These are phyloP conservation scores for Rafetus swinhoei DNA, from an alignment of 2,113 vertebrate genomes.

Conservation along the genomic window DNA sequence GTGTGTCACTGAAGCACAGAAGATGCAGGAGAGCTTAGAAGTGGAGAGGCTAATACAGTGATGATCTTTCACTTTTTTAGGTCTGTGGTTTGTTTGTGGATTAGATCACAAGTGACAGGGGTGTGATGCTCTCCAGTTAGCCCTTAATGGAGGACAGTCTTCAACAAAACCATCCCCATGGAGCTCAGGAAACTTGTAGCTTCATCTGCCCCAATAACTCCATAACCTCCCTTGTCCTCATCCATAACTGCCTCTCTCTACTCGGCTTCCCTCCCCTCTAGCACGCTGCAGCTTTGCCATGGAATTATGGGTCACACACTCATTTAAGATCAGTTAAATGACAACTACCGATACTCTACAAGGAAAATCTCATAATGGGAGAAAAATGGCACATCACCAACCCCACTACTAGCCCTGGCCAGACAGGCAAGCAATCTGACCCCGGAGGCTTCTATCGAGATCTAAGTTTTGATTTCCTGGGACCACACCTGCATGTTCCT, in stretches of 20 bases:
- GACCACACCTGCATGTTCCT: too few species aligned
- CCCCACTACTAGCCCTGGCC: neutral
- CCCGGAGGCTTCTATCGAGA: too few species aligned
- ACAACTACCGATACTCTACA: neutral
- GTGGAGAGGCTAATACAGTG: neutral
- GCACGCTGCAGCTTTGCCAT: neutral
- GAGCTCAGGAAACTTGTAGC: neutral
- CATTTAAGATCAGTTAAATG: neutral
- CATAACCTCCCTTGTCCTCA: neutral
- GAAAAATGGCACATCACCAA: neutral
- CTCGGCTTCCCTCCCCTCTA: neutral
- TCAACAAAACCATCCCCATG: neutral
- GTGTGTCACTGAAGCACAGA: neutral
- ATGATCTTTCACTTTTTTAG: neutral
- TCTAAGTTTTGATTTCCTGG: too few species aligned
- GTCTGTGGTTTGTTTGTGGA: neutral
- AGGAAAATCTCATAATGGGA: neutral
- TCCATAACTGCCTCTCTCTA: neutral
- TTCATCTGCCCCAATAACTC: neutral
- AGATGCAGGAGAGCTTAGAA: neutral
- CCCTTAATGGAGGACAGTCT: neutral
- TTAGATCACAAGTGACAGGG: neutral
- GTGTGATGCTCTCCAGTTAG: neutral
- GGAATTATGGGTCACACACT: neutral
- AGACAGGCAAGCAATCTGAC: too few species aligned